Conservation (phyloP, 2,797 vertebrate genomes). For the Etheostoma nigrum region DNA sequence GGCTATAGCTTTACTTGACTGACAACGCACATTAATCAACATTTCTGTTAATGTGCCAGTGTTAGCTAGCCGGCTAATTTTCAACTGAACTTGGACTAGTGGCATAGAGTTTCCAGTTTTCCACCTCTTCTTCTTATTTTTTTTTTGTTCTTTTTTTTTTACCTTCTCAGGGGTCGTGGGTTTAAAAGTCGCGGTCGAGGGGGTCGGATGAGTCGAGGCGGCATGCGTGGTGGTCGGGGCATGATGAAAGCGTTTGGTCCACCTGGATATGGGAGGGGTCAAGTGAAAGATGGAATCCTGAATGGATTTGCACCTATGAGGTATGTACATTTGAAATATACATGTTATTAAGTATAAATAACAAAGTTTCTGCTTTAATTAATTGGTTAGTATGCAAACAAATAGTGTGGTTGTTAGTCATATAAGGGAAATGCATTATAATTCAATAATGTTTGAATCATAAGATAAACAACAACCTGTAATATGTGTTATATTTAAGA, state of each 20-base stretch:
- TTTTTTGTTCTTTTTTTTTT: neutral
- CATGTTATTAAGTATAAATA: neutral
- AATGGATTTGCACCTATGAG: conserved; percentile 83
- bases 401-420: neutral
- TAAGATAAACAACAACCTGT: neutral
- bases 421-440: neutral
- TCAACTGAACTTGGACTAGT: neutral
- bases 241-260: conserved; percentile 81
- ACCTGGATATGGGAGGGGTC: conserved; percentile 73
- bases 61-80: no score
- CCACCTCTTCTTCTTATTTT: neutral
- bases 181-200: conserved; percentile 72
- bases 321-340: conserved; percentile 48
- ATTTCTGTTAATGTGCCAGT: no score
- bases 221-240: conserved; percentile 74
- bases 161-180: conserved; percentile 70
- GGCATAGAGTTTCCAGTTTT: neutral
- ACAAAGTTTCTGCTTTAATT: neutral
- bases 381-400: neutral
- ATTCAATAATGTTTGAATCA: neutral
- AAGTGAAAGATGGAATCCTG: conserved; percentile 68
- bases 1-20: neutral
- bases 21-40: no score
- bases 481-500: neutral
- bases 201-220: conserved; percentile 68